These are phyloP conservation scores for Cryptosula pallasiana DNA, from an alignment of 2,888 invertebrate genomes.

Conservation along the genomic window DNA sequence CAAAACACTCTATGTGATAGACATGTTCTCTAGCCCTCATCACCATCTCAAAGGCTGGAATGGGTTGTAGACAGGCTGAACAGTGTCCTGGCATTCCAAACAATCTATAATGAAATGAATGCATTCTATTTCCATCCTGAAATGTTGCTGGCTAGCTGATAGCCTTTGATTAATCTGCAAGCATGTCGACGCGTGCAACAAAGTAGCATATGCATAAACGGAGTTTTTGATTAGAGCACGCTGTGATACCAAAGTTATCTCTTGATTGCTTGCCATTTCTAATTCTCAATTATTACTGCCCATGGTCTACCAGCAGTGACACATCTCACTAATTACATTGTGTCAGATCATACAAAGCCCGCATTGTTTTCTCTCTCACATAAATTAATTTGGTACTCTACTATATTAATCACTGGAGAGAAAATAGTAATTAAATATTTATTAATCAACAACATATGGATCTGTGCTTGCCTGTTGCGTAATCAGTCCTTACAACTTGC, in stretches of 20 bases:
- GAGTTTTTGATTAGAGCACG: constrained; percentile 9
- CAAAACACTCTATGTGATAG: constrained; percentile 89
- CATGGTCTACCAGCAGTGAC: not conserved
- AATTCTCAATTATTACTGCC: not conserved
- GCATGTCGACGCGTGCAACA: not conserved
- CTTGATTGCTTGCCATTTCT: not conserved
- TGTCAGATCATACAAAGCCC: constrained; percentile 2
- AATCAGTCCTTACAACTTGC: not conserved
- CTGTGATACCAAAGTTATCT: not conserved
- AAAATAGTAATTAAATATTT: not conserved
- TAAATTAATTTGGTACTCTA: not conserved
- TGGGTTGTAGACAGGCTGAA: constrained; percentile 84
- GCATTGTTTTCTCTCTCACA: not conserved
- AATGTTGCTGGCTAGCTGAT: not conserved
- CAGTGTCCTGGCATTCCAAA: constrained; percentile 86
- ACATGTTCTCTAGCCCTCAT: constrained; percentile 88
- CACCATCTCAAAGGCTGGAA: constrained; percentile 91
- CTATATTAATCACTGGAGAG: not conserved
- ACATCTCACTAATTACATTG: not conserved
- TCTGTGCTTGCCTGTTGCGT: not conserved
- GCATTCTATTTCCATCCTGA: no score
- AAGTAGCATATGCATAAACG: not conserved
- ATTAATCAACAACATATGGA: not conserved
- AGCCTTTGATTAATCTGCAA: not conserved
- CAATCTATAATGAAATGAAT: constrained; percentile 60